A percentile compares a stretch with the other conserved stretches of the same genome.
These are phyloP conservation scores for Gadus chalcogrammus DNA, from an alignment of 2,113 vertebrate species.

Conservation along the genomic window DNA sequence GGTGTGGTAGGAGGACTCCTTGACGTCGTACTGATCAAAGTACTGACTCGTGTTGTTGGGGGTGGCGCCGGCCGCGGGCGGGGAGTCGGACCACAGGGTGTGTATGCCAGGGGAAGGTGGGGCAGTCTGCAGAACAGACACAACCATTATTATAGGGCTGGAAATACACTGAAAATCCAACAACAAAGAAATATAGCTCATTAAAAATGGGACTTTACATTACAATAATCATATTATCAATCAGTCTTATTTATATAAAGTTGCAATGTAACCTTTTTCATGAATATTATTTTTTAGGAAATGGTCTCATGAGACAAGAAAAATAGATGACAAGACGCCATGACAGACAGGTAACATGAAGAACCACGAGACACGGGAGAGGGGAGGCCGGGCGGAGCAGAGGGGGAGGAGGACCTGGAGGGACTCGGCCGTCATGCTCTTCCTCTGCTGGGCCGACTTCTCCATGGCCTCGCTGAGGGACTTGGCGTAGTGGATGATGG, in stretches of 20 bases:
- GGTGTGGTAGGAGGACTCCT: constrained; percentile 96
- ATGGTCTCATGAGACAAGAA: background rate
- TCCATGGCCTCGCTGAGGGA: constrained; percentile 95
- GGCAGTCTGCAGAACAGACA: constrained; percentile 71
- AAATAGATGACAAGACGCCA: background rate
- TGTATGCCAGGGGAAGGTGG: constrained; percentile 82
- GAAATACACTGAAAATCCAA: background rate
- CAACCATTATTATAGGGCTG: background rate
- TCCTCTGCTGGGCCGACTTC: constrained; percentile 92
- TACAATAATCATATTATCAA: too few relatives aligned
- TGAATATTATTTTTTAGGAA: too few relatives aligned
- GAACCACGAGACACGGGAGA: background rate
- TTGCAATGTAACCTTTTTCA: too few relatives aligned
- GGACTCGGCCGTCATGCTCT: constrained; percentile 75
- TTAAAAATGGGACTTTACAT: too few relatives aligned
- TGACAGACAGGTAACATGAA: background rate
- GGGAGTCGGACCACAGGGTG: constrained; percentile 81
- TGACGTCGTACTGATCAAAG: constrained; percentile 92
- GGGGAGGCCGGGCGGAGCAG: background rate
- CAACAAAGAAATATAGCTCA: background rate
- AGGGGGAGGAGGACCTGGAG: constrained; percentile 59
- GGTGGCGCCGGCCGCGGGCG: constrained; percentile 64
- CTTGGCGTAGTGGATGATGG: constrained; percentile 95
- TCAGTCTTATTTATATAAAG: too few relatives aligned
- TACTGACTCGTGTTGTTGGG: constrained; percentile 85